These are phyloP conservation scores for Troglohyphantes excavatus DNA, from an alignment of 2,888 invertebrate genomes.

Conservation along the genomic window DNA sequence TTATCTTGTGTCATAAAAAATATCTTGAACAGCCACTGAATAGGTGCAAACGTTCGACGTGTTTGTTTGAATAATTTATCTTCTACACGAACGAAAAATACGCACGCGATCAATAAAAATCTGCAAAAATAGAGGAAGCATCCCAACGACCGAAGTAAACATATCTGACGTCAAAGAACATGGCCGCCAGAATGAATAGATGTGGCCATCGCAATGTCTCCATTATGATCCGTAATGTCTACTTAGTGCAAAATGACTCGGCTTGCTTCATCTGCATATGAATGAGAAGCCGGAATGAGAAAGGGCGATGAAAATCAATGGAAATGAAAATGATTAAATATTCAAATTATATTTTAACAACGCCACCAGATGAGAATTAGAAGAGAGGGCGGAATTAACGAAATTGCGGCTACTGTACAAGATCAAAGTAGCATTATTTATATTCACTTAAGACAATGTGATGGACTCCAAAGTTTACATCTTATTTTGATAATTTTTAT, in stretches of 20 bases:
- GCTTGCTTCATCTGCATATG: constrained; percentile 51
- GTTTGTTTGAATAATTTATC: too few relatives aligned
- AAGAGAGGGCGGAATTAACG: constrained; percentile 21
- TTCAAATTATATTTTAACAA: constrained; percentile 45
- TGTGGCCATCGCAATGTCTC: background rate
- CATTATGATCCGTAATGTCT: background rate
- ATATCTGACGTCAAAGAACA: background rate
- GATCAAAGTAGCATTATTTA: background rate
- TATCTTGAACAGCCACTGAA: too few relatives aligned
- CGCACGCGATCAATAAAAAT: too few relatives aligned
- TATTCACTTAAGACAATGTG: too few relatives aligned
- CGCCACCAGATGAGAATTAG: background rate
- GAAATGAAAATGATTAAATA: constrained; percentile 25
- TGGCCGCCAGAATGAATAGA: background rate
- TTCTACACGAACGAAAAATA: too few relatives aligned
- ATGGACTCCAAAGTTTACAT: too few relatives aligned
- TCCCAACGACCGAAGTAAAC: background rate
- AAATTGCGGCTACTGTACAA: background rate
- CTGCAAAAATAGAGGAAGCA: background rate
- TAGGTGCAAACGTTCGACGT: too few relatives aligned
- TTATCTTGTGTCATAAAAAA: too few relatives aligned
- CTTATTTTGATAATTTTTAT: too few relatives aligned
- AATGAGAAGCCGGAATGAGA: too few relatives aligned
- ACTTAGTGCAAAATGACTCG: background rate
- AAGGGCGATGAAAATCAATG: background rate